Base-by-base conservation (phyloP, 2,113 vertebrate genomes). In the Crotalus tigris region DNA sequence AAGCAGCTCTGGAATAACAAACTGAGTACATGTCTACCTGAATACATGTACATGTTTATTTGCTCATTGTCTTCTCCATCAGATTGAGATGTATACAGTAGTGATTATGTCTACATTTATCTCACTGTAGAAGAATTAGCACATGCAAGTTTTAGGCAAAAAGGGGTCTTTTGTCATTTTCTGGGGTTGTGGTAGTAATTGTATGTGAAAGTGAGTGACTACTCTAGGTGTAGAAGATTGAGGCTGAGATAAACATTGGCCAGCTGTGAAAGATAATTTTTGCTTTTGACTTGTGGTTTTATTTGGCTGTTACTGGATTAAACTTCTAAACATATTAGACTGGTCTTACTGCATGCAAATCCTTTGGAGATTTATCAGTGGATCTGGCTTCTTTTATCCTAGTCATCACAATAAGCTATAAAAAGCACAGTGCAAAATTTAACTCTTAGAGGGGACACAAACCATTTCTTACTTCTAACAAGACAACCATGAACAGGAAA, bases 401-500 rank as follows among this genome's bases (percentile, higher is more conserved):
- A 75, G 49, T 59, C 15, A 46, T 69, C 33, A 92, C n/a, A 44
- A 54, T 53, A 46, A 91, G 10, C 33, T 51, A 13, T 24, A 87
- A 53, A 90, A 64, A 29, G 24, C 17, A 55, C 29, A 23, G 33
- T 88, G 59, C 49, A 19, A 91, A 4, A 6, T 87, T 23, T 89
- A 57, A 96, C 58, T 39, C 59, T 90, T 0, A 2, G 21, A 88
- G 64, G 89, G 89, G 17, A 49, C 0, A 12, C 0, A 85, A 7
- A 8, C 12, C 0, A 59, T 10, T 8, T 6, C n/a, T 58, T n/a
- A n/a, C 85, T 94, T 49, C 94, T 94, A 15, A 91, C 92, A 44
- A 93, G 92, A 93, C 91, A 46, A 94, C 96, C 96, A 97, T 90
- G 96, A 96, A 96, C 89, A 96, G 94, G 57, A 93, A 94, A 95